Conservation (phyloP, 2,113 vertebrate species). For the Micromys minutus region DNA sequence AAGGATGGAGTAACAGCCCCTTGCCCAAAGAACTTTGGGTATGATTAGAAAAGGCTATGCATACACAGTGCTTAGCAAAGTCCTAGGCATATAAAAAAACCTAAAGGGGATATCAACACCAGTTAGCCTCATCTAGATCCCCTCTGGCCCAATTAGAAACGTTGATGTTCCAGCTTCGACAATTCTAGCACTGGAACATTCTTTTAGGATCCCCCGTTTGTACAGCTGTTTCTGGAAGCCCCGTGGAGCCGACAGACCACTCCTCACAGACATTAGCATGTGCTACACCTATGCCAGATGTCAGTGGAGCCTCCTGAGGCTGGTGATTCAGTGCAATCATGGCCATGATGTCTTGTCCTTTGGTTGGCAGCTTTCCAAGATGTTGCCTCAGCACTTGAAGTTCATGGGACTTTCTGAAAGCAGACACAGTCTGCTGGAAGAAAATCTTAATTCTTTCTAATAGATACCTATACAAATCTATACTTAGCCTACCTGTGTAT, state of each 20-base stretch:
- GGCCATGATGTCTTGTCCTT: background rate
- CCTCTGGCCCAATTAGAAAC: accelerated
- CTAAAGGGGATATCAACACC: accelerated
- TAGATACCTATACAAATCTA: background rate
- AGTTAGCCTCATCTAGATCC: accelerated
- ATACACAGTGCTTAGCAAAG: background rate
- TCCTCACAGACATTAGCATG: accelerated
- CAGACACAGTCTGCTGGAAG: background rate
- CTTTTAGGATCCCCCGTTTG: background rate
- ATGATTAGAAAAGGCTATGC: accelerated
- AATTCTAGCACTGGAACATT: background rate
- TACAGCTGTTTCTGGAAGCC: background rate
- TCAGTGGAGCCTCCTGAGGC: accelerated
- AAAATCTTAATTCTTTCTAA: background rate
- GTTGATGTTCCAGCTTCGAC: background rate
- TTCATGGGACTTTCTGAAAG: no score
- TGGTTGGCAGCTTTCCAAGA: background rate
- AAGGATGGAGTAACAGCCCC: accelerated
- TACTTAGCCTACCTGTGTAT: background rate
- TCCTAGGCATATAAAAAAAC: background rate
- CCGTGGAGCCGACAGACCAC: background rate
- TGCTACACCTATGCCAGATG: background rate
- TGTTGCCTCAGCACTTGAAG: background rate
- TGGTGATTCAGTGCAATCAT: background rate
- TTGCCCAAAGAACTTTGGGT: no score